Evolutionary conservation across 2,888 invertebrate genomes (phyloP).

Genomic region (Philaethria dido): DNA sequence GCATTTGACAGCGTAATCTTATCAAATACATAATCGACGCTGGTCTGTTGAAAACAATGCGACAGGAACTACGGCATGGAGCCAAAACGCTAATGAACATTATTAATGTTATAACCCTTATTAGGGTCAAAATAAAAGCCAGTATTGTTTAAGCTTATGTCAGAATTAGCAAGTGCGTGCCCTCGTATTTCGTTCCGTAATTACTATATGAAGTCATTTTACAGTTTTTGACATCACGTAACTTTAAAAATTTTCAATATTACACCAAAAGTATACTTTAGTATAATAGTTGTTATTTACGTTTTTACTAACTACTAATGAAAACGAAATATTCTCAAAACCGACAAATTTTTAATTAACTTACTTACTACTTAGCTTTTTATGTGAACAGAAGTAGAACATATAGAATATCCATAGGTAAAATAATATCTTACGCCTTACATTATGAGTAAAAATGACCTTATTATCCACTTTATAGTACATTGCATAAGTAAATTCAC

Average conservation of each 20-base stretch:
- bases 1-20: slow-evolving; percentile 54
- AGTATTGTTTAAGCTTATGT: slow-evolving; percentile 27
- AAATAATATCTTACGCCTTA: too few relatives aligned
- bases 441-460: neutral
- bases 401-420: too few relatives aligned
- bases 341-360: neutral
- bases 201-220: slow-evolving; percentile 20
- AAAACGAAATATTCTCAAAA: too few relatives aligned
- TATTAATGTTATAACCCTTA: slow-evolving; percentile 36
- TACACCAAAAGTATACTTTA: neutral
- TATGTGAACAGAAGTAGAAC: neutral
- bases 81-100: slow-evolving; percentile 37
- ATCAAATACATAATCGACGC: slow-evolving; percentile 45
- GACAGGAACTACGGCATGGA: slow-evolving; percentile 70
- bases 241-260: neutral
- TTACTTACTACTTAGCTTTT: neutral
- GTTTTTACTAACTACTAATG: neutral
- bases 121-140: slow-evolving; percentile 22
- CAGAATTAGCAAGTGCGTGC: slow-evolving; percentile 27
- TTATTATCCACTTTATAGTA: slow-evolving; percentile 16
- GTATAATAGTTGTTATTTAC: too few relatives aligned
- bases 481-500: slow-evolving; percentile 33
- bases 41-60: slow-evolving; percentile 70
- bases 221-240: slow-evolving; percentile 14
- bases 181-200: slow-evolving; percentile 29